phyloP scores from a whole-genome alignment of 2,113 vertebrate species.

The Sorex fumeus region DNA sequence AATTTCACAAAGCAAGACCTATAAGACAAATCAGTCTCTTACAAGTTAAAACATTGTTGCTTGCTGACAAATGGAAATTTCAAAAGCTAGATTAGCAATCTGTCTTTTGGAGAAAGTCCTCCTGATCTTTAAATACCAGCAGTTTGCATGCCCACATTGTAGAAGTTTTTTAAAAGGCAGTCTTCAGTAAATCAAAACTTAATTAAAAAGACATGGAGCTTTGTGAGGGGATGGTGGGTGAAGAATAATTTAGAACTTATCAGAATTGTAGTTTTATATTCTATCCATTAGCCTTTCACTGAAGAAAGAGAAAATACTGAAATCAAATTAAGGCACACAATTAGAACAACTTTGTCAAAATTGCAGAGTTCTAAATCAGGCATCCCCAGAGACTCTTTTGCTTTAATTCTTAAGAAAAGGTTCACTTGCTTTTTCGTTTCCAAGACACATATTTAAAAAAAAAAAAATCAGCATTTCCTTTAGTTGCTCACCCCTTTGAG shows the following conservation, averaged over 20 bases:
- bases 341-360: background rate
- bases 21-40: conserved; percentile 56
- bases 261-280: background rate
- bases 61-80: conserved; percentile 1
- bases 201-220: conserved; percentile 23
- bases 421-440: conserved; percentile 41
- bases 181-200: conserved; percentile 47
- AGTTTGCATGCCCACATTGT: conserved; percentile 34
- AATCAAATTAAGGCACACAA: background rate
- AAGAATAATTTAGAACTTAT: background rate
- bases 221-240: background rate
- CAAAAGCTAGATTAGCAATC: background rate
- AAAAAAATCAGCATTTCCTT: conserved; percentile 49
- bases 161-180: background rate
- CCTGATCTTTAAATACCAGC: background rate
- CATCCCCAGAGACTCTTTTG: background rate
- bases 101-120: background rate
- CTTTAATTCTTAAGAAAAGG: conserved; percentile 29
- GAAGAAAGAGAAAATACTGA: background rate
- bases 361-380: background rate
- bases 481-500: background rate
- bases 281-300: background rate
- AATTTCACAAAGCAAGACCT: conserved; percentile 10
- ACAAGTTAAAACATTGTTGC: conserved; percentile 15
- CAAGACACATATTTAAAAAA: background rate